A percentile compares a stretch with the other conserved stretches of the same genome.
Evolutionary conservation across 1,140 invertebrate species (phyloP).

Genomic region (Ditylenchus dipsaci): DNA sequence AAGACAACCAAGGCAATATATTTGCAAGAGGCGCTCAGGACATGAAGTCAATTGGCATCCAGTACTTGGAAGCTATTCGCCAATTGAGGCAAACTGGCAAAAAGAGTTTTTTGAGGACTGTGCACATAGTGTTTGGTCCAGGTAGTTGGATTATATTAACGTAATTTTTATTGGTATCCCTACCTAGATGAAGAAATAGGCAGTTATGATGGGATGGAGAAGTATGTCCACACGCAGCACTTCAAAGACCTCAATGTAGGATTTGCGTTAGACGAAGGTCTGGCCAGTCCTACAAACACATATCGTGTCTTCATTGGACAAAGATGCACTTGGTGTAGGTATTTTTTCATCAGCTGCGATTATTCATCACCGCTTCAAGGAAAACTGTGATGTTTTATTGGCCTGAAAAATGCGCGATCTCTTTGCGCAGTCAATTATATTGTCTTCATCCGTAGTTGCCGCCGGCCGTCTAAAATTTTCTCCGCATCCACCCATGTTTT

Average conservation of each 20-base stretch:
- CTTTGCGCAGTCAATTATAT: too few relatives aligned
- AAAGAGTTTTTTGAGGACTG: slow-evolving; percentile 64
- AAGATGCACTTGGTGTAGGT: slow-evolving; percentile 66
- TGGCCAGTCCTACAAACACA: slow-evolving; percentile 59
- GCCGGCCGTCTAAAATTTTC: too few relatives aligned
- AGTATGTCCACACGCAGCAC: slow-evolving; percentile 72
- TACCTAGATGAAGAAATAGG: slow-evolving; percentile 84
- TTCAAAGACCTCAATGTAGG: slow-evolving; percentile 80
- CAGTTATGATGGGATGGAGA: slow-evolving; percentile 75
- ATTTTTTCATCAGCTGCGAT: background rate
- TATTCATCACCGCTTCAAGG: background rate
- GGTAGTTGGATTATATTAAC: slow-evolving; percentile 61
- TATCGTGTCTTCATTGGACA: slow-evolving; percentile 74
- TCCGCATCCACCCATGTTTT: background rate
- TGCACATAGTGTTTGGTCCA: slow-evolving; percentile 75
- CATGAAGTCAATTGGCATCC: slow-evolving; percentile 52
- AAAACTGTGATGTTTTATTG: background rate
- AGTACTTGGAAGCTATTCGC: slow-evolving; percentile 72
- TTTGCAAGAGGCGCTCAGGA: slow-evolving; percentile 73
- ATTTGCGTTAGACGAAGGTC: slow-evolving; percentile 80
- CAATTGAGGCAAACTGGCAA: slow-evolving; percentile 62
- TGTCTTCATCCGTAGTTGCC: too few relatives aligned
- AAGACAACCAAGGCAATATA: slow-evolving; percentile 74
- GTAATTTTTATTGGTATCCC: background rate
- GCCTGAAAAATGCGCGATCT: background rate